Evolutionary conservation across 1,140 invertebrate genomes (phyloP), one percentile per base, ranked within the genome.

Genomic region (Drosophila leontia): DNA sequence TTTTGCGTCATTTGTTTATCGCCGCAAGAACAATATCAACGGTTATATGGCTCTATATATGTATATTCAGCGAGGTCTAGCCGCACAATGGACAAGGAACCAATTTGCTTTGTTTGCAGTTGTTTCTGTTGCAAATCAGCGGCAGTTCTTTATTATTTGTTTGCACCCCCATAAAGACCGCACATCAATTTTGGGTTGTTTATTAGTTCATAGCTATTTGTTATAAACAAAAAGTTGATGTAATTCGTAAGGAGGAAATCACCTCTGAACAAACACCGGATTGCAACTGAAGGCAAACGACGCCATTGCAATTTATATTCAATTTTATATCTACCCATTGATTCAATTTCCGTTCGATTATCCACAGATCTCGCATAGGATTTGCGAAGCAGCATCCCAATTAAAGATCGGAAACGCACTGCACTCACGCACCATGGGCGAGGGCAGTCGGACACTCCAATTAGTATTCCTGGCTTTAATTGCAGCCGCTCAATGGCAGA

Each of bases 1-100:
- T 83, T 87, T 68, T 79, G 65, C 83, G 82, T 86, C 79, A 86
- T 76, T 82, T 78, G 64, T 78, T 78, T 80, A 71, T 83, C 65
- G 50, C 56, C 35, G 41, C 74, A 67, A 75, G 53, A 76, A 76
- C 47, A 72, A 72, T 72, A 72, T 67, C 53, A 35, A 23, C 55
- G 56, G 71, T 75, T 71, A 64, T 78, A 78, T 70, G 32, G 57
- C 72, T 23, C 8, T 75, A 75, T 62, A 79, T 75, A 64, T 70
- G 47, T 53, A 35, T 51, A 26, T 47, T 60, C 57, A 44, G 29
- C 71, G 60, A 75, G 45, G 59, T 63, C 65, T 62, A 56, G 60
- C 59, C 55, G 48, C 62, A 62, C 69, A 79, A 67, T 47, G 68
- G 77, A 65, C 78, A 69, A 80, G 78, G 78, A 80, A 80, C 63